Evolutionary conservation across 2,113 vertebrate genomes (phyloP).

Genomic region (Condylura cristata): DNA sequence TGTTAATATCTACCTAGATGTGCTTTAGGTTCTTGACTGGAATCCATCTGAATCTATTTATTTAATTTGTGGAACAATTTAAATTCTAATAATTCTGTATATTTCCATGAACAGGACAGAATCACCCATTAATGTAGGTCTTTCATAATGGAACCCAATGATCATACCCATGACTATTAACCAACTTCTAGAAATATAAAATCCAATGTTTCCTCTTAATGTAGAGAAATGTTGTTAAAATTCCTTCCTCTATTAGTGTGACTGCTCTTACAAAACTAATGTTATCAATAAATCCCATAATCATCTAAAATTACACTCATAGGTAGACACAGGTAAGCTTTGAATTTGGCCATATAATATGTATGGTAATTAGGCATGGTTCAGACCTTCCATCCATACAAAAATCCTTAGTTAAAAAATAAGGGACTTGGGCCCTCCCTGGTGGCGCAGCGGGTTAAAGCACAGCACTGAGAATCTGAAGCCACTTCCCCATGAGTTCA

Average conservation of each 20-base stretch:
- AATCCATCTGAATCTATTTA: neutral
- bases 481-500: too few relatives aligned
- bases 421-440: too few relatives aligned
- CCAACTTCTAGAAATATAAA: neutral
- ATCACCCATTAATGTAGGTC: neutral
- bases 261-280: constrained; percentile 29
- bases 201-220: neutral
- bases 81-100: neutral
- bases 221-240: neutral
- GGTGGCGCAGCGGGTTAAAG: too few relatives aligned
- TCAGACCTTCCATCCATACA: constrained; percentile 69
- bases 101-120: neutral
- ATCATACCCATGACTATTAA: neutral
- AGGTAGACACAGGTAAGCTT: constrained; percentile 51
- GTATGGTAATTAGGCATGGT: constrained; percentile 66
- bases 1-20: neutral
- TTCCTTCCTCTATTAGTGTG: neutral
- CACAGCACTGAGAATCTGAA: too few relatives aligned
- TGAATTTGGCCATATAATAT: constrained; percentile 55
- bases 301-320: constrained; percentile 18
- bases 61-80: neutral
- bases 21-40: neutral
- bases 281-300: constrained; percentile 26
- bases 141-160: neutral
- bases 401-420: constrained; percentile 81